phyloP scores from a whole-genome alignment of 2,888 invertebrate species.

The Heliothis peltigera region DNA sequence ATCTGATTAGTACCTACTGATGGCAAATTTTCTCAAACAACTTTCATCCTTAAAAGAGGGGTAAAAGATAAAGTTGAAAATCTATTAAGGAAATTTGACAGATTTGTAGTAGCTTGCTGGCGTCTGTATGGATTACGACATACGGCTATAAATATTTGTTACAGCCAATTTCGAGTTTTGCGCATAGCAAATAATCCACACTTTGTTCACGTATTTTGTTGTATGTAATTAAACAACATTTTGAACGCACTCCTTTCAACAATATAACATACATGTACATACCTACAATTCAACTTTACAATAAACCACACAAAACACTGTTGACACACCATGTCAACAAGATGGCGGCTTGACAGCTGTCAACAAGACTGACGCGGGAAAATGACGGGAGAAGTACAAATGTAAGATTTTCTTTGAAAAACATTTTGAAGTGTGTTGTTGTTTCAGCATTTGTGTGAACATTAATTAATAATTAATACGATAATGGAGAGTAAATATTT shows the following conservation, averaged over 20 bases:
- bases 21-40: too few species aligned
- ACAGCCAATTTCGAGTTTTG: too few species aligned
- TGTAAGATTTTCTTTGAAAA: constrained; percentile 40
- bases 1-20: background rate
- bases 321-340: constrained; percentile 59
- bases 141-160: too few species aligned
- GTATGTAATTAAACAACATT: too few species aligned
- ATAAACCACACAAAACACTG: constrained; percentile 57
- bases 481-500: background rate
- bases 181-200: too few species aligned
- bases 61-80: too few species aligned
- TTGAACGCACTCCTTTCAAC: background rate
- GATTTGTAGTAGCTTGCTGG: too few species aligned
- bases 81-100: too few species aligned
- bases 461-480: background rate
- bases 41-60: too few species aligned
- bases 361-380: constrained; percentile 63
- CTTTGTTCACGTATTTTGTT: too few species aligned
- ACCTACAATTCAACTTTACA: constrained; percentile 43
- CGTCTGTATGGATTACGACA: too few species aligned
- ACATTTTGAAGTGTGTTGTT: constrained; percentile 35
- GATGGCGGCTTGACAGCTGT: constrained; percentile 73
- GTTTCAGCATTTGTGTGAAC: constrained; percentile 14
- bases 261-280: constrained; percentile 9
- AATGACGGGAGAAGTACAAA: constrained; percentile 39